Evolutionary conservation across 2,888 invertebrate species (phyloP), one percentile per base, ranked within the genome.

Genomic region (Tachina fera): DNA sequence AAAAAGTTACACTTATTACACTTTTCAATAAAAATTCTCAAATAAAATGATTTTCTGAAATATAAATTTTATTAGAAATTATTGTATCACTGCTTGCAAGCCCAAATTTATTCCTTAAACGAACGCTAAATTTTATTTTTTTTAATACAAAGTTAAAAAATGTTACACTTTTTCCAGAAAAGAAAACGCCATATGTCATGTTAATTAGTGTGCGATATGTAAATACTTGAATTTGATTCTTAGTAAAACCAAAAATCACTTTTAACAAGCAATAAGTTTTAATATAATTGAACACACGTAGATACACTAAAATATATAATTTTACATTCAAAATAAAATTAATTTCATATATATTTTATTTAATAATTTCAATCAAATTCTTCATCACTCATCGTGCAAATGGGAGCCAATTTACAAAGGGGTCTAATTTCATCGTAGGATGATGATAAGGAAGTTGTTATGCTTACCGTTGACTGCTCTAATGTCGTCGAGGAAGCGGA

Each of bases 371-470:
- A 79, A 88, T 90, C 88, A 88, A 86, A 88, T 93, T 84, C 58
- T 71, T 93, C 93, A 92, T 94, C 94, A 89, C 94, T 94, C 90
- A 94, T 94, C 87, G 94, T 93, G 89, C 93, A 93, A 84, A 94
- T 91, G 77, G 94, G 94, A 88, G 94, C 94, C 91, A 93, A 91
- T 89, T 91, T 88, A 41, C 83, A 85, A 53, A 68, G 45, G 72
- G 45, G 76, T 67, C 53, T 39, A 70, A 80, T 61, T 22, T 80
- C 86, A 67, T 83, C 86, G 61, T 71, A 79, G 31, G 75, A 75
- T 11, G 43, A 72, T 76, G 43, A 72, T 76, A 72, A 61, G 67
- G 72, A 79, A 51, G 79, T 60, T 41, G 61, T 80, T 58, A 80
- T 86, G 83, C 86, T 86, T 86, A 86, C 86, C 86, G 86, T 86